Conservation (phyloP, 2,888 invertebrate genomes). For the Drosophila pseudotalamancana region DNA sequence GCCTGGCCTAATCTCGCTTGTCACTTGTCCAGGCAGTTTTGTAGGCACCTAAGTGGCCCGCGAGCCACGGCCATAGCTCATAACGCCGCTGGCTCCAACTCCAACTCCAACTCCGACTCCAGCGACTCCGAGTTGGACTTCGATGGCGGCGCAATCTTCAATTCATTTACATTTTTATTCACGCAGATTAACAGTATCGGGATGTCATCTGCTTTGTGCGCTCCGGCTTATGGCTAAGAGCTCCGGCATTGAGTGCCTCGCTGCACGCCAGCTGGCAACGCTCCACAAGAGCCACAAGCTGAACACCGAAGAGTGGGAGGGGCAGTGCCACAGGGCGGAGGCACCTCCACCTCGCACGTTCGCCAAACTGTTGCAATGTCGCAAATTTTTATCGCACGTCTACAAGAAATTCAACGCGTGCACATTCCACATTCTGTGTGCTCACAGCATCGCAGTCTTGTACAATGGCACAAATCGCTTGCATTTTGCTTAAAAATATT, state of each 20-base stretch:
- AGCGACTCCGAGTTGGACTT: slow-evolving; percentile 8
- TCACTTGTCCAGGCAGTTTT: slow-evolving; percentile 65
- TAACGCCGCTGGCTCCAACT: slow-evolving; percentile 49
- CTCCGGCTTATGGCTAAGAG: slow-evolving; percentile 73
- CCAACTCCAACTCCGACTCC: neutral
- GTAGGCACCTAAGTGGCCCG: slow-evolving; percentile 55
- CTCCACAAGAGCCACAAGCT: slow-evolving; percentile 29
- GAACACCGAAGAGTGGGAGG: too few species aligned
- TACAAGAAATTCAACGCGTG: slow-evolving; percentile 81
- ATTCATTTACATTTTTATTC: slow-evolving; percentile 83
- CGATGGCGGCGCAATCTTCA: slow-evolving; percentile 74
- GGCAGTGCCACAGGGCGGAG: slow-evolving; percentile 4
- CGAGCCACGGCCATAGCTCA: slow-evolving; percentile 61
- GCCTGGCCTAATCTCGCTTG: slow-evolving; percentile 61
- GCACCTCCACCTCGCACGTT: slow-evolving; percentile 56
- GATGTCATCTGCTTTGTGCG: slow-evolving; percentile 78
- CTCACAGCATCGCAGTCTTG: slow-evolving; percentile 51
- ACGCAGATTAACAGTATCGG: slow-evolving; percentile 82
- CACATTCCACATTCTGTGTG: slow-evolving; percentile 78
- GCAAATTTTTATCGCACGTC: slow-evolving; percentile 83
- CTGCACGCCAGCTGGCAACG: slow-evolving; percentile 46
- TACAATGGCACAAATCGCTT: slow-evolving; percentile 37
- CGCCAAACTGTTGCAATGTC: slow-evolving; percentile 81
- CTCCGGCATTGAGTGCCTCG: slow-evolving; percentile 57
- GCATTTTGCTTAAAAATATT: too few species aligned